Percentiles rank a stretch among this genome's conserved stretches.
Conservation (phyloP, 2,888 invertebrate species). For the Laspeyria flexula region DNA sequence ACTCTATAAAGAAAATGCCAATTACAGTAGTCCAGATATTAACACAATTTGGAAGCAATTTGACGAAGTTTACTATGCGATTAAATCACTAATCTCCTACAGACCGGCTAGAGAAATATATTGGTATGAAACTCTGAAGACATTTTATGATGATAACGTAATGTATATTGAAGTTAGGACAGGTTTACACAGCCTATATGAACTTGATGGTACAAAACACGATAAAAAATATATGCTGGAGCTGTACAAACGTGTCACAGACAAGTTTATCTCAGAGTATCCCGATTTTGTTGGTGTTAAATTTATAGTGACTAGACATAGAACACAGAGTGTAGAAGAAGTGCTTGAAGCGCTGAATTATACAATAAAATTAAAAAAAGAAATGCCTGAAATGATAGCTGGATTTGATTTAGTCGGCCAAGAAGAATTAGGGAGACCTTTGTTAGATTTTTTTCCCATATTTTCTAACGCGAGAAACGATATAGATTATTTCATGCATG, state of each 20-base stretch:
- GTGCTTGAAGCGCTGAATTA: conserved; percentile 71
- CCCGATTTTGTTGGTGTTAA: conserved; percentile 89
- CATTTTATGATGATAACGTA: conserved; percentile 89
- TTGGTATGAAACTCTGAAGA: conserved; percentile 86
- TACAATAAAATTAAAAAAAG: conserved; percentile 66
- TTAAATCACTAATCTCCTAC: conserved; percentile 85
- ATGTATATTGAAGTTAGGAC: conserved; percentile 90
- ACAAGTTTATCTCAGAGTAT: conserved; percentile 85
- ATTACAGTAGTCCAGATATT: conserved; percentile 71
- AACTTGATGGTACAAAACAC: conserved; percentile 83
- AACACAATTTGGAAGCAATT: conserved; percentile 88
- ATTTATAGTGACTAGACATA: conserved; percentile 84
- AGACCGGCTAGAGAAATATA: conserved; percentile 88
- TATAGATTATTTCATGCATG: conserved; percentile 91
- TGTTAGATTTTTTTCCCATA: conserved; percentile 86
- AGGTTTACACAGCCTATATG: conserved; percentile 80
- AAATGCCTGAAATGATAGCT: conserved; percentile 88
- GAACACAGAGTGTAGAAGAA: conserved; percentile 58
- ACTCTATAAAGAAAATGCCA: conserved; percentile 76
- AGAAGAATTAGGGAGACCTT: conserved; percentile 89
- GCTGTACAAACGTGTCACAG: conserved; percentile 83
- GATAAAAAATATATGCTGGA: conserved; percentile 80
- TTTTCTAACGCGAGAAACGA: conserved; percentile 79
- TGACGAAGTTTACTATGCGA: conserved; percentile 76
- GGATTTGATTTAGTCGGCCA: conserved; percentile 94